Evolutionary conservation across 2,888 invertebrate species (phyloP).

Genomic region (Sturmia bella): DNA sequence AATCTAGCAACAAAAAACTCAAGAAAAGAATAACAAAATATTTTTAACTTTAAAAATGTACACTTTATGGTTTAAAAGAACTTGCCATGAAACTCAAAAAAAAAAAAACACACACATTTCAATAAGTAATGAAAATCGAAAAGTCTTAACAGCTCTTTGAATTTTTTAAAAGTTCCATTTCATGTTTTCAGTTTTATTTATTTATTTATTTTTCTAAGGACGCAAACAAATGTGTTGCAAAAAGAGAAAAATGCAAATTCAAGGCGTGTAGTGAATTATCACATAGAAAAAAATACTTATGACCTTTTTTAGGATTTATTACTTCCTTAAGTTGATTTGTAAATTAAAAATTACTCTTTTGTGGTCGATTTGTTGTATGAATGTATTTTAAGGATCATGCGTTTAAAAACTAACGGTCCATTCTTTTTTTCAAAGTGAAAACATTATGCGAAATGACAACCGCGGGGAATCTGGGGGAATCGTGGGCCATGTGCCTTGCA

Average conservation of each 20-base stretch:
- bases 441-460: too few species aligned
- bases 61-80: slow-evolving; percentile 5
- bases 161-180: slow-evolving; percentile 9
- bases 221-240: not conserved
- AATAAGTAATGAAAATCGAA: slow-evolving; percentile 18
- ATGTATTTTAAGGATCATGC: too few species aligned
- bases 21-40: slow-evolving; percentile 26
- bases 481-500: too few species aligned
- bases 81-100: slow-evolving; percentile 17
- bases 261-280: not conserved
- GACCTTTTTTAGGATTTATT: slow-evolving; percentile 21
- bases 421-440: too few species aligned
- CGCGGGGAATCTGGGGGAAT: too few species aligned
- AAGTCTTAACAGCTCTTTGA: slow-evolving; percentile 34
- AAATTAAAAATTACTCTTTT: slow-evolving; percentile 4
- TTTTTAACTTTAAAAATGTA: slow-evolving; percentile 3
- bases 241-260: slow-evolving; percentile 19
- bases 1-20: slow-evolving; percentile 1
- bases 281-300: not conserved
- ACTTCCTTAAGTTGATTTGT: slow-evolving; percentile 22
- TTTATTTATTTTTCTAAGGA: not conserved
- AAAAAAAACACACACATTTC: slow-evolving; percentile 9
- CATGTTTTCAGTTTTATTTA: not conserved
- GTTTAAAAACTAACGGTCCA: too few species aligned
- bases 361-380: too few species aligned